Percentiles rank a stretch among this genome's conserved stretches.
Evolutionary conservation across 2,113 vertebrate species (phyloP).

Genomic region (Propithecus coquereli): DNA sequence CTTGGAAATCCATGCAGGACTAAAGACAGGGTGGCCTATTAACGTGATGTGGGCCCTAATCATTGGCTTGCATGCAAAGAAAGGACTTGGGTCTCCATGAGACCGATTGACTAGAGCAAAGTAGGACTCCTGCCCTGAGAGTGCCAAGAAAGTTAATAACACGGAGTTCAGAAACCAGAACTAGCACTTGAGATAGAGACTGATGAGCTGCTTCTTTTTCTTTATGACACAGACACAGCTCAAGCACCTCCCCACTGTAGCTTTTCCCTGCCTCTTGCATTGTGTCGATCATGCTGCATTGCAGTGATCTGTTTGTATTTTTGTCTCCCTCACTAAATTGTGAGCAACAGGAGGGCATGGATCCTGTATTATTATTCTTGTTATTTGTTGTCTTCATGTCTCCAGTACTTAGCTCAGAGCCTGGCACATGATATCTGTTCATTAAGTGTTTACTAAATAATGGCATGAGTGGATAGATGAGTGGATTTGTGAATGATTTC

Average conservation of each 20-base stretch:
- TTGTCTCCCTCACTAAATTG: background rate
- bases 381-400: background rate
- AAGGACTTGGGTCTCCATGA: background rate
- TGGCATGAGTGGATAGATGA: background rate
- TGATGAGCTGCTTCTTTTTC: background rate
- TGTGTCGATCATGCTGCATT: background rate
- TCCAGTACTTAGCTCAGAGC: background rate
- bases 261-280: background rate
- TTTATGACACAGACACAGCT: background rate
- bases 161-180: background rate
- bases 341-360: background rate
- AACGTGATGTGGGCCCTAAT: background rate
- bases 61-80: background rate
- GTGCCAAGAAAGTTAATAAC: background rate
- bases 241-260: background rate
- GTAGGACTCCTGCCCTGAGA: background rate
- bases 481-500: slow-evolving; percentile 1
- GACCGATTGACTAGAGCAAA: background rate
- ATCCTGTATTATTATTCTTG: background rate
- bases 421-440: background rate
- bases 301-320: background rate
- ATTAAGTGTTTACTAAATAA: background rate
- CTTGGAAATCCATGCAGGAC: background rate
- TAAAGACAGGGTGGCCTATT: background rate
- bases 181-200: too few species aligned